Conservation (phyloP, 1,140 invertebrate genomes). For the Camponotus floridanus region DNA sequence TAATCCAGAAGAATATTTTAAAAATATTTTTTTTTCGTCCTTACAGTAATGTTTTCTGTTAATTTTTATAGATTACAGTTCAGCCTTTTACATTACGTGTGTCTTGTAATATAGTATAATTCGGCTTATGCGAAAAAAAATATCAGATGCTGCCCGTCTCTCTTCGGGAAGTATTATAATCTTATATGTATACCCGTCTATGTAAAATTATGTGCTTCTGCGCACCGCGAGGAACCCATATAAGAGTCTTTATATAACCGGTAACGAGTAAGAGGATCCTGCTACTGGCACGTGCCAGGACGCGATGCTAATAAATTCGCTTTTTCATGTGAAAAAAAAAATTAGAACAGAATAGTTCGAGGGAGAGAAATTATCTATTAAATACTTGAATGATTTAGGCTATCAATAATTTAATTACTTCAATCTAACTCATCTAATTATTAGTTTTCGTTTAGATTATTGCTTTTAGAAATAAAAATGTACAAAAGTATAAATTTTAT, state of each 20-base stretch:
- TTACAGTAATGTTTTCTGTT: too few relatives aligned
- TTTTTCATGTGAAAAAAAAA: slow-evolving; percentile 1
- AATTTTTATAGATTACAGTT: too few relatives aligned
- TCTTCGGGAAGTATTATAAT: slow-evolving; percentile 70
- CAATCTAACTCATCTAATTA: too few relatives aligned
- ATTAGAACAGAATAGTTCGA: not conserved
- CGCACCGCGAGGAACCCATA: slow-evolving; percentile 8
- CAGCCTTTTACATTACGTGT: too few relatives aligned
- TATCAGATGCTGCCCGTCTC: too few relatives aligned
- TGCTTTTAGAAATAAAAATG: too few relatives aligned
- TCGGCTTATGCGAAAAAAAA: too few relatives aligned
- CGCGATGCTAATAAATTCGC: slow-evolving; percentile 37
- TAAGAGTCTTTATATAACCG: slow-evolving; percentile 12
- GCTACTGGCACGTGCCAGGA: slow-evolving; percentile 73
- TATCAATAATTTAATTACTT: not conserved
- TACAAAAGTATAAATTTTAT: too few relatives aligned
- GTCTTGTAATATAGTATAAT: too few relatives aligned
- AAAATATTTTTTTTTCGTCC: too few relatives aligned
- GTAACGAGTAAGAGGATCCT: slow-evolving; percentile 68
- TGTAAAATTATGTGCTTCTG: slow-evolving; percentile 68
- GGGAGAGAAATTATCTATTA: not conserved
- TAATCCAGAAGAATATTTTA: too few relatives aligned
- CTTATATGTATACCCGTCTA: slow-evolving; percentile 16
- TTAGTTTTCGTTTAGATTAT: too few relatives aligned
- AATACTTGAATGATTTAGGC: not conserved